Evolutionary conservation across 2,888 invertebrate genomes (phyloP), one percentile per base, ranked within the genome.

Genomic region (Autographa pulchrina): DNA sequence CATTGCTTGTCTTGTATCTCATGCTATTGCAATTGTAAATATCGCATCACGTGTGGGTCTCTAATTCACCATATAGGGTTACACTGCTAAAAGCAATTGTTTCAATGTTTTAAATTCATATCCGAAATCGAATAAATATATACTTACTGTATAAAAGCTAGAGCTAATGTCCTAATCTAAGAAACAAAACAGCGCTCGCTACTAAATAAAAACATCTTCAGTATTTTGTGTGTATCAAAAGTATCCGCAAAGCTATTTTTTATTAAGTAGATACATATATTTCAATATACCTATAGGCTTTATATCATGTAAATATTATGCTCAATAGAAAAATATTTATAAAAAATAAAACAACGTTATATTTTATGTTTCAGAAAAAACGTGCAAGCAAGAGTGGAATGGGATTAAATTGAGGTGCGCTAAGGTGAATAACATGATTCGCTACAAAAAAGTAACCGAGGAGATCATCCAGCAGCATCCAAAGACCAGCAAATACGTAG

Each of bases 381-480:
- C 14, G 8, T 78, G 78, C 66, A 71, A 35, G 35, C 68, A 65
- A 25, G 78, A 78, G 58, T 78, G 78, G 78, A 68, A 18, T 18
- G 64, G 68, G 13, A 78, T 78, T 9, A 78, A 78, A 32, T 54
- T 56, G 35, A 66, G 78, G 31, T 78, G 75, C 54, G 78, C 78
- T 13, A 78, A 78, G 54, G 16, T 78, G 16, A 78, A 78, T 32
- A 78, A 78, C 59, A 32, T 78, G 68, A 78, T 78, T 13, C 78
- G 78, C n/a, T 64, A 69, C 32, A 78, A 71, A 20, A 78, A 78
- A 48, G 78, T 78, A 5, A 48, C 78, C 0, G 78, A 78, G n/a
- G 78, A 78, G 35, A 68, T 78, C 16, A 56, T 78, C 16, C 38
- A 66, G 41, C 43, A 75, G 43, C 78, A 78, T 32, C 78, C 78